A percentile compares a stretch with the other conserved stretches of the same genome.
These are phyloP conservation scores for Drosophila mercatorum DNA, from an alignment of 2,888 invertebrate species.

Conservation along the genomic window DNA sequence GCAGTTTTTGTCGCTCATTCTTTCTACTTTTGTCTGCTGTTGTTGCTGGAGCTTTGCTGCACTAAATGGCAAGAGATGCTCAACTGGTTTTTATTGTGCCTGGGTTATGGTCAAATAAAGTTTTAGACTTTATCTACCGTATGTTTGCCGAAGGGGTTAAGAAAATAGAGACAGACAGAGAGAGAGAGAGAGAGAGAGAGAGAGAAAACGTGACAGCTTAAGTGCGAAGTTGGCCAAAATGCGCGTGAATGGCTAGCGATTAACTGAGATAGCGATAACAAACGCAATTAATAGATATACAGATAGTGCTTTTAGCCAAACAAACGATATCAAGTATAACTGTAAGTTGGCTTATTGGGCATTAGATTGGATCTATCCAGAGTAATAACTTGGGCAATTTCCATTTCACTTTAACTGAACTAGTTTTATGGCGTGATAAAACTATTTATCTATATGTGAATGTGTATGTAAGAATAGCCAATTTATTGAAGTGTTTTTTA, in stretches of 20 bases:
- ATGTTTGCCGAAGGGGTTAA: constrained; percentile 10
- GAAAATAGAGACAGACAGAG: too few relatives aligned
- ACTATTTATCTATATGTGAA: too few relatives aligned
- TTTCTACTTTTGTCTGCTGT: not conserved
- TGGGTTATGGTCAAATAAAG: constrained; percentile 60
- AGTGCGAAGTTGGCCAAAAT: constrained; percentile 19
- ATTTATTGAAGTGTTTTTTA: too few relatives aligned
- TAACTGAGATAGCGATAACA: not conserved
- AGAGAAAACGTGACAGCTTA: constrained; percentile 17
- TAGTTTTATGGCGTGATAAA: too few relatives aligned
- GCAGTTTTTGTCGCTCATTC: constrained; percentile 40
- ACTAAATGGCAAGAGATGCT: constrained; percentile 61
- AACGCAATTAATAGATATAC: not conserved
- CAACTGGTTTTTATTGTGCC: constrained; percentile 69
- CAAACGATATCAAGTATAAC: not conserved
- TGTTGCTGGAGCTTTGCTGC: constrained; percentile 23
- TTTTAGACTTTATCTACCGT: constrained; percentile 31
- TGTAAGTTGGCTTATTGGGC: too few relatives aligned
- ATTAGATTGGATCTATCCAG: not conserved
- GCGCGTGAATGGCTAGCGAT: not conserved
- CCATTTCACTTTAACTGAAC: too few relatives aligned
- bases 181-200: too few relatives aligned
- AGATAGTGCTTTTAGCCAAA: not conserved
- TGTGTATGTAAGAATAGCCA: too few relatives aligned
- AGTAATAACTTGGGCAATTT: not conserved